These are phyloP conservation scores for Kuschelorhynchus macadamiae DNA, from an alignment of 2,888 invertebrate genomes.

Conservation along the genomic window DNA sequence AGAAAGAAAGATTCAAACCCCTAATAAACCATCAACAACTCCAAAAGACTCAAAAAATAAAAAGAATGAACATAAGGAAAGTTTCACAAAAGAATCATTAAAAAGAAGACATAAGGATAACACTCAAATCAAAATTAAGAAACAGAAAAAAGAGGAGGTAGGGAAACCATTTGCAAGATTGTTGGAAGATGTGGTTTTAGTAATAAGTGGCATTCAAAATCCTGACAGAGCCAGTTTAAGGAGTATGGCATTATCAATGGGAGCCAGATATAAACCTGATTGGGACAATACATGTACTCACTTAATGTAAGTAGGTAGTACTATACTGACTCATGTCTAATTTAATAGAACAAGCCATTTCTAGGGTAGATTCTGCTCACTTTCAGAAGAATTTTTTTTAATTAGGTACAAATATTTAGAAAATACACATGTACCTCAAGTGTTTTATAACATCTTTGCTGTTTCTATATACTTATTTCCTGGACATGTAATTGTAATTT, in stretches of 20 bases:
- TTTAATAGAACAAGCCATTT: no score
- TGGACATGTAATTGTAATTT: no score
- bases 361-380: no score
- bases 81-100: background rate
- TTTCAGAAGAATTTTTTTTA: no score
- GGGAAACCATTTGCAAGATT: constrained; percentile 73
- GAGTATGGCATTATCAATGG: constrained; percentile 80
- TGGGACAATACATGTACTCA: constrained; percentile 86
- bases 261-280: constrained; percentile 83
- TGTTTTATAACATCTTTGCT: no score
- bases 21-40: background rate
- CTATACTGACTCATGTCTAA: no score
- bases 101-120: constrained; percentile 18
- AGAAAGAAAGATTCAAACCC: background rate
- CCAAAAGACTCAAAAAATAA: constrained; percentile 32
- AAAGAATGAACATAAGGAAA: constrained; percentile 32
- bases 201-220: constrained; percentile 91
- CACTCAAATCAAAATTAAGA: constrained; percentile 31
- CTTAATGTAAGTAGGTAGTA: constrained; percentile 78
- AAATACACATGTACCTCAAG: no score
- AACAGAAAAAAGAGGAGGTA: constrained; percentile 52
- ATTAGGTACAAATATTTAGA: no score
- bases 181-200: constrained; percentile 79
- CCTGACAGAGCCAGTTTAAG: constrained; percentile 81
- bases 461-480: no score